Evolutionary conservation across 2,113 vertebrate species (phyloP).

Genomic region (Coptodon rendalli): DNA sequence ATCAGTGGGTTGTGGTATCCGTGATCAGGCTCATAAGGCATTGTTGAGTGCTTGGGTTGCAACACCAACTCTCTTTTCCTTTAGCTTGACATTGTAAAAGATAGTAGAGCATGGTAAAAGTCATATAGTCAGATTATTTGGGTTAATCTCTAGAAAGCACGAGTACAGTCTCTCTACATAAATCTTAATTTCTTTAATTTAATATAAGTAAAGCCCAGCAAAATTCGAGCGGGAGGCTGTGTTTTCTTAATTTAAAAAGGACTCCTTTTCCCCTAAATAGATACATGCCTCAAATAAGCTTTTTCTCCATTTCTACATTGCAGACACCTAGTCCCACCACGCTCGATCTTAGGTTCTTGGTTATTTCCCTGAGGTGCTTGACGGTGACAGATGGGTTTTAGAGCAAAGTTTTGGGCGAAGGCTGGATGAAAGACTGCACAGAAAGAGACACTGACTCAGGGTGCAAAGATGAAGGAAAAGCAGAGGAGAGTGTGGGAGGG

Average conservation of each 20-base stretch:
- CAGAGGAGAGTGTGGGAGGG: constrained; percentile 4
- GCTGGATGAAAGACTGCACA: constrained; percentile 6
- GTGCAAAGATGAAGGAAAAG: constrained; percentile 37
- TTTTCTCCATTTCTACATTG: neutral
- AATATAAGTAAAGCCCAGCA: neutral
- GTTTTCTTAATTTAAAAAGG: neutral
- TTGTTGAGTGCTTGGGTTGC: neutral
- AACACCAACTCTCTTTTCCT: neutral
- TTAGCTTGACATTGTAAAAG: neutral
- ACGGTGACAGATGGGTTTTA: constrained; percentile 41
- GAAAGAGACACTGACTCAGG: neutral
- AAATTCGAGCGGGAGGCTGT: neutral
- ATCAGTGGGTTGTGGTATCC: neutral
- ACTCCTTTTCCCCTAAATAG: neutral
- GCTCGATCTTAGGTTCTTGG: constrained; percentile 1
- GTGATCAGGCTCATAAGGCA: neutral
- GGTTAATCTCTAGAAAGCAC: neutral
- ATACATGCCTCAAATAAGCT: neutral
- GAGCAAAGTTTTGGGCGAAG: constrained; percentile 11
- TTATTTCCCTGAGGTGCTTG: constrained; percentile 40
- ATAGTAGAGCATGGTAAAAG: neutral
- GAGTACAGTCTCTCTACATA: neutral
- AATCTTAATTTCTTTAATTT: neutral
- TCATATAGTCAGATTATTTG: neutral
- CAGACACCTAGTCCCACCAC: neutral